Base-by-base conservation (phyloP, 2,797 vertebrate genomes). In the Oryzias dopingdopingensis region DNA sequence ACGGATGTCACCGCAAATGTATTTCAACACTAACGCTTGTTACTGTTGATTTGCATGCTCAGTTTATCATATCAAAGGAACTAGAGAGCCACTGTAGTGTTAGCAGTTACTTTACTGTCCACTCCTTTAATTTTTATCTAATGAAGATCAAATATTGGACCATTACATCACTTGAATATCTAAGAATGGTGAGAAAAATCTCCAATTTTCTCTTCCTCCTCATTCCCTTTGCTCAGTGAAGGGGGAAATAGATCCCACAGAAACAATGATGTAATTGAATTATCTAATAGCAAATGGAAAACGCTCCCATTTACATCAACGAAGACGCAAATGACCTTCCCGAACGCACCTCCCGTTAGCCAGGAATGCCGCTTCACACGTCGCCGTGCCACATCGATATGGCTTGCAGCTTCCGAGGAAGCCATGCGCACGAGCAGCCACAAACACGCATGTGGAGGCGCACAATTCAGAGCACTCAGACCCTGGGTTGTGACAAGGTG, bases 241-340 rank as follows among this genome's bases (percentile, higher is more conserved):
- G 84, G 79, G 24, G 69, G 67, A 87, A 88, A 85, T 84, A 56
- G 79, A 86, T 84, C 60, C 66, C 67, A 37, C 42, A 10, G 62
- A 80, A 60, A 18, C 55, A 0, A 54, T 80, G 72, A 83, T 74
- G 69, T 71, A 85, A 85, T 72, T 0, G 2, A 58, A 67, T 87
- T 78, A 86, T 74, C 79, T 78, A 76, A 83, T 65, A 68, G 71
- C 65, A 71, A 67, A 80, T 69, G 83, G 82, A 80, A 85, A 84
- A 62, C 0, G 17, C n/a, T 64, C 74, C 72, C 76, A 74, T 86
- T 84, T 80, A 58, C 67, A 75, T 76, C 70, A 58, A 66, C 58
- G 43, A 1, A 53, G 2, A 79, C 82, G 73, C 55, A 65, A 77
- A 83, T 72, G 76, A 86, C 80, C 80, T 84, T 82, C 74, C 61